Percentiles rank a stretch among this genome's conserved stretches.
Conservation (phyloP, 2,797 vertebrate species). For the Sebastes hubbsi region DNA sequence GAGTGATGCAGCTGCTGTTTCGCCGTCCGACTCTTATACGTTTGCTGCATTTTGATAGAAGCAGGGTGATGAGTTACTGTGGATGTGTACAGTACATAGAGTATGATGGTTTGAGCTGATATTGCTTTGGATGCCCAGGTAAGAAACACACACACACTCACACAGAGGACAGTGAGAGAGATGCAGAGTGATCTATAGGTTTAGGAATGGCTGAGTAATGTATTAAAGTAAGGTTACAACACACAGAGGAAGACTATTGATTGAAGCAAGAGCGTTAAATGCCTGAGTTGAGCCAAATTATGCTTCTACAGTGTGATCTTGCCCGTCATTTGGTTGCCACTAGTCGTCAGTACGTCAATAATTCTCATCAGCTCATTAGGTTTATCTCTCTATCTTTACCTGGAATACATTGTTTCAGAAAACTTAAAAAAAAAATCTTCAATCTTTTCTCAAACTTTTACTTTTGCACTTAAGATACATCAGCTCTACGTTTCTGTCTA, state of each 20-base stretch:
- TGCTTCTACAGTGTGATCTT: background rate
- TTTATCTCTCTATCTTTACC: background rate
- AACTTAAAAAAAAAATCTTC: background rate
- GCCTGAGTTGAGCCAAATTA: background rate
- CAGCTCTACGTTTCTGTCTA: background rate
- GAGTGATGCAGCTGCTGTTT: slow-evolving; percentile 36
- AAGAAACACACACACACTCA: slow-evolving; percentile 27
- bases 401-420: background rate
- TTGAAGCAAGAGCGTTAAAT: background rate
- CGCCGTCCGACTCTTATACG: slow-evolving; percentile 22
- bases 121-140: slow-evolving; percentile 42
- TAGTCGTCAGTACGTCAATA: background rate
- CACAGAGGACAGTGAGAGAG: background rate
- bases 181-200: background rate
- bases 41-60: slow-evolving; percentile 20
- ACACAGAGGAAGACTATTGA: slow-evolving; percentile 9
- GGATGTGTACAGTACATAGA: background rate
- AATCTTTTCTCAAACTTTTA: background rate
- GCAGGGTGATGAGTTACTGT: background rate
- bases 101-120: slow-evolving; percentile 7
- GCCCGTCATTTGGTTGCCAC: background rate
- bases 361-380: background rate
- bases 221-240: background rate
- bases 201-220: background rate
- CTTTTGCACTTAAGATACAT: background rate